Evolutionary conservation across 2,888 invertebrate species (phyloP).

Genomic region (Cheilosia soror): DNA sequence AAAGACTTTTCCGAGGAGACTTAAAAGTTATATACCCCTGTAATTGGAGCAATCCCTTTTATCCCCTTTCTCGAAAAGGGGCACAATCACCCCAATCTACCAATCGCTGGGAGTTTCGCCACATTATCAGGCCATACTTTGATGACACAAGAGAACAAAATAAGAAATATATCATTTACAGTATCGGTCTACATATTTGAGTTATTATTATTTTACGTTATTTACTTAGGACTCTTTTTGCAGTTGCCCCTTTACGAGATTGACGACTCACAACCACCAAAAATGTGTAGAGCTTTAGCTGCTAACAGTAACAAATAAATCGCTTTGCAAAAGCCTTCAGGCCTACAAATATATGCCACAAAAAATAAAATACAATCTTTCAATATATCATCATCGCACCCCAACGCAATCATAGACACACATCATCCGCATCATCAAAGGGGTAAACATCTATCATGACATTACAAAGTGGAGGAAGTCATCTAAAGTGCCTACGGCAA

Average conservation of each 20-base stretch:
- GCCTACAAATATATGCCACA: constrained; percentile 28
- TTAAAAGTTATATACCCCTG: no score
- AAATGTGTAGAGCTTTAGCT: background rate
- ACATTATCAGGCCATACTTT: no score
- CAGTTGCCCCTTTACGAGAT: background rate
- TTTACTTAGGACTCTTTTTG: no score
- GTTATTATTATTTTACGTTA: no score
- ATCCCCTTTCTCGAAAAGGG: no score
- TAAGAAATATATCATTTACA: no score
- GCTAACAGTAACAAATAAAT: background rate
- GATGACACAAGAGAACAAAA: no score
- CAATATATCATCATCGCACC: constrained; percentile 56
- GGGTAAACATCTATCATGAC: constrained; percentile 62
- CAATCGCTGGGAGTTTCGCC: no score
- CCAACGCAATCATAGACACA: constrained; percentile 59
- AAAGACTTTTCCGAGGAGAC: no score
- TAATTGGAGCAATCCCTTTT: no score
- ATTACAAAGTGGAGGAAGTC: constrained; percentile 73
- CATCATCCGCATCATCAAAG: constrained; percentile 69
- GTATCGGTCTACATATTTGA: no score
- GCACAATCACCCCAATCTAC: no score
- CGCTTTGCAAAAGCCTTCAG: constrained; percentile 4
- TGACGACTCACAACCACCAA: background rate
- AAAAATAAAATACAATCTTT: constrained; percentile 20
- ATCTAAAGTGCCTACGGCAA: constrained; percentile 73